These are phyloP conservation scores for Bungarus multicinctus DNA, from an alignment of 2,113 vertebrate genomes.

Conservation along the genomic window DNA sequence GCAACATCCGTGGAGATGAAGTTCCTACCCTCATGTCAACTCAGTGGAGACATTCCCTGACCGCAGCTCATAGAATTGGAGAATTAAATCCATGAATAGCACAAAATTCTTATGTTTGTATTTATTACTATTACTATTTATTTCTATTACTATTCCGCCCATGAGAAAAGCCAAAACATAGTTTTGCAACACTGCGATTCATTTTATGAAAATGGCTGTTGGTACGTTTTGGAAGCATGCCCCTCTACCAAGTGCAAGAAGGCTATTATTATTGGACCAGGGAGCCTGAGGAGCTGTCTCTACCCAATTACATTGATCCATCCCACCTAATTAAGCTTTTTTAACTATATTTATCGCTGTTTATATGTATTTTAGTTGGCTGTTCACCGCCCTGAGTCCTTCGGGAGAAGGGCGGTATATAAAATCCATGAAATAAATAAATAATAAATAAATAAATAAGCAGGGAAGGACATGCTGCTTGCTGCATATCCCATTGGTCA, in stretches of 20 bases:
- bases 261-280: background rate
- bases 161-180: background rate
- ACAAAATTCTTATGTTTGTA: background rate
- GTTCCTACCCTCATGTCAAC: background rate
- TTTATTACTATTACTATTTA: background rate
- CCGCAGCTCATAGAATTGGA: background rate
- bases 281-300: background rate
- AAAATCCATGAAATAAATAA: too few species aligned
- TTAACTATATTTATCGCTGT: too few species aligned
- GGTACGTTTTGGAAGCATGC: background rate
- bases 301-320: background rate
- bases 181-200: background rate
- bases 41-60: background rate
- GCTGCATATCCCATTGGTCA: background rate
- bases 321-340: background rate
- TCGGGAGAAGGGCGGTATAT: too few species aligned
- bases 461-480: background rate
- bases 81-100: background rate
- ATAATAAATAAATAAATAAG: too few species aligned
- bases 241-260: background rate
- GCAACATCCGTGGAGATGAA: background rate
- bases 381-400: too few species aligned
- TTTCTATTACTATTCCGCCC: background rate
- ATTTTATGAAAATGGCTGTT: background rate
- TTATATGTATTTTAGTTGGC: too few species aligned